Evolutionary conservation across 1,140 invertebrate species (phyloP), one percentile per base, ranked within the genome.

Genomic region (Leptoteleia sp.): DNA sequence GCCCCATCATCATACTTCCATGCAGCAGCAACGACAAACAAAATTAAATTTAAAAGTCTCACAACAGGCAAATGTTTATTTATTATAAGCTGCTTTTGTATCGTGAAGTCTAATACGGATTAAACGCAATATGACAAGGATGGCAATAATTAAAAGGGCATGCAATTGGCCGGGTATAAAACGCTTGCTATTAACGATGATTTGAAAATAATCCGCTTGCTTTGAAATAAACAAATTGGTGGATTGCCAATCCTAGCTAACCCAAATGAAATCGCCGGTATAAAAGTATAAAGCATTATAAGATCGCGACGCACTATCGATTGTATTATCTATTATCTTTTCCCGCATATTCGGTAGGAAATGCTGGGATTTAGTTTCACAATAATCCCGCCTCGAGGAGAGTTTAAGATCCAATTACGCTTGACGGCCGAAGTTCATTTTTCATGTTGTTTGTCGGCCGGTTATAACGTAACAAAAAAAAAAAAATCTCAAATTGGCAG

Each of bases 281-380:
- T 35, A 35, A 35, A 35, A 35, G n/a, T n/a, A 35, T 35, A 35
- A 35, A 35, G 31, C 11, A 12, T 12, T 35, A 35, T 11, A 17
- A 52, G 33, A 55, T 57, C 3, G 50, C 37, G n/a, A n/a, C 59
- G 65, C 52, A 37, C 38, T 75, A 65, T 75, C 52, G 71, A 75
- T 57, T 38, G 17, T 4, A 8, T n/a, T n/a, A n/a, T n/a, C 29
- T 33, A 50, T 65, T 65, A 65, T 54, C 43, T 65, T 61, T 65
- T 75, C 61, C 71, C 71, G 55, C 61, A 65, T 75, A 59, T 59
- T 59, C 47, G 15, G 22, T 38, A 42, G 29, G 31, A 62, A 75
- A 67, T 61, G 19, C 11, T 40, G 12, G 54, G 52, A 67, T 75
- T 67, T 54, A 1, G 61, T 67, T 67, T 75, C 62, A 75, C 71